Base-by-base conservation (phyloP, 2,888 invertebrate genomes). In the Kuschelorhynchus macadamiae region DNA sequence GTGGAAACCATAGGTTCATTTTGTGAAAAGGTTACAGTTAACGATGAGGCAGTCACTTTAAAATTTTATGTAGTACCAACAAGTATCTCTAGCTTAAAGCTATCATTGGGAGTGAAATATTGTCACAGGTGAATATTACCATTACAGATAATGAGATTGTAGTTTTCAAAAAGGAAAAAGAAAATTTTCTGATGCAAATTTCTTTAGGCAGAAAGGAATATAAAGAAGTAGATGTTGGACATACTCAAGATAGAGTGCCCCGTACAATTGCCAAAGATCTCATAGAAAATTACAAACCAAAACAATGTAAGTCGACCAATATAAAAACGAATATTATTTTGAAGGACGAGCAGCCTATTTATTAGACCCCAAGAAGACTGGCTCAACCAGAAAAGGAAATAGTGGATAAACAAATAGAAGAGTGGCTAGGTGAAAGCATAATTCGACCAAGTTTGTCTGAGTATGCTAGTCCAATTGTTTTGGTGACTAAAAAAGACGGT, bases 341-440 rank as follows among this genome's bases (percentile, higher is more conserved):
- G 33, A 71, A 57, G 25, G 50, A 53, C 20, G 63, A 71, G 30
- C 56, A 66, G 47, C 68, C 73, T 9, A 25, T 73, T 17, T 71
- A 71, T 47, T 39, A 65, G n/a, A 49, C 53, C n/a, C 63, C 72
- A n/a, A 50, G 75, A 59, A 63, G 75, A 52, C 46, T 76, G 17
- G 41, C 73, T n/a, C 42, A 25, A 20, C 67, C 20, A 2, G 73
- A 76, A 57, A 59, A 56, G 53, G 52, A 50, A 14, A 50, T 14
- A 30, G 69, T 71, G 0, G 63, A 71, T 1, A 59, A 60, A 44
- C 68, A 68, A 60, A 44, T 74, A 9, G 36, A 70, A 12, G 61
- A 72, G 53, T 74, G 71, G 70, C 7, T 70, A 36, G 11, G 56
- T 17, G 53, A 67, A 7, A 68, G 69, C 8, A 71, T 69, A 9